These are phyloP conservation scores for Rhinopomastus cyanomelas DNA, from an alignment of 2,113 vertebrate species.

Conservation along the genomic window DNA sequence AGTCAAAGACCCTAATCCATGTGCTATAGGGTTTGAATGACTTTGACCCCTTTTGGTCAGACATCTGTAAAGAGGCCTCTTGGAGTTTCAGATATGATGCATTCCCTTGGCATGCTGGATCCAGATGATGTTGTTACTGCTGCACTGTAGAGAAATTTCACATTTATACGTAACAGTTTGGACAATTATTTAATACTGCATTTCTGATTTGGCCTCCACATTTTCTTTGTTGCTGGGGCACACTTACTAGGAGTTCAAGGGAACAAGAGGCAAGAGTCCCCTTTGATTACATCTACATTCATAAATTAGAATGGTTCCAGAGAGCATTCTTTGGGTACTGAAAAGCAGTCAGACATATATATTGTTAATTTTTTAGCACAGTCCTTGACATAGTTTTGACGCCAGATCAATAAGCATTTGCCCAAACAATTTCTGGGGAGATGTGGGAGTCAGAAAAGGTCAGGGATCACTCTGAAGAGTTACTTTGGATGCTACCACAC, in stretches of 20 bases:
- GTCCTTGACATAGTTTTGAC: conserved; percentile 9
- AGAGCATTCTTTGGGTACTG: conserved; percentile 21
- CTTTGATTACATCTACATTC: conserved; percentile 19
- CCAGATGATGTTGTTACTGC: conserved; percentile 75
- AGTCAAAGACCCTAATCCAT: conserved; percentile 32
- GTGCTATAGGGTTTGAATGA: conserved; percentile 15
- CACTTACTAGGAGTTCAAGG: conserved; percentile 63
- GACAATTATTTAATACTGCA: conserved; percentile 70
- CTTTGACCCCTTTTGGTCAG: conserved; percentile 67
- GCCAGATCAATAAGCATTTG: not conserved
- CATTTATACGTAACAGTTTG: conserved; percentile 56
- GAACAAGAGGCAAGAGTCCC: conserved; percentile 2
- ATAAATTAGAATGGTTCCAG: conserved; percentile 45
- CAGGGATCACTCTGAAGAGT: not conserved
- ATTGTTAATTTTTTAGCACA: conserved; percentile 54
- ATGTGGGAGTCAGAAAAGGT: not conserved
- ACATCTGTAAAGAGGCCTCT: conserved; percentile 68
- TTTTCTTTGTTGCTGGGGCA: conserved; percentile 34
- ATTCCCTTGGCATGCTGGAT: conserved; percentile 67
- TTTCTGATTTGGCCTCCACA: conserved; percentile 67
- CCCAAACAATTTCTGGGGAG: not conserved
- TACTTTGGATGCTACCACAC: not conserved
- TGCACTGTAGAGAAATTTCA: conserved; percentile 57
- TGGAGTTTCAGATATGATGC: conserved; percentile 70
- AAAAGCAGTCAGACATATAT: conserved; percentile 47